Conservation (phyloP, 2,113 vertebrate genomes). For the Ageneiosus marmoratus region DNA sequence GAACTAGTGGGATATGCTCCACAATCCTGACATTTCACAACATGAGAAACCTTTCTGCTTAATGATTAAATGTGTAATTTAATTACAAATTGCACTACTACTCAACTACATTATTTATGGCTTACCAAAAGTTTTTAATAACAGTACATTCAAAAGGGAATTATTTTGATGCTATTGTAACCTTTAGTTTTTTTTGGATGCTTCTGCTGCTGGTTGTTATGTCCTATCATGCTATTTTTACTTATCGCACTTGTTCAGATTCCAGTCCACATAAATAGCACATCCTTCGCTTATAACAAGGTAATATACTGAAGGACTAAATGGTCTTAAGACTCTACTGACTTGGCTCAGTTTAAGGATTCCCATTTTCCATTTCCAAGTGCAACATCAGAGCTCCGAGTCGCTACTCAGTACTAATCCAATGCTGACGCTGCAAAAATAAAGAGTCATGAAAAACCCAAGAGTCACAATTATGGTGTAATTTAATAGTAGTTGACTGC, state of each 20-base stretch:
- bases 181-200: constrained; percentile 43
- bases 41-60: not conserved
- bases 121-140: no score
- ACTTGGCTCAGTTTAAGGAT: no score
- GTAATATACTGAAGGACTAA: constrained; percentile 46
- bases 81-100: not conserved
- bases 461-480: no score
- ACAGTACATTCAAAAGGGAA: no score
- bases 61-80: not conserved
- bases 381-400: not conserved
- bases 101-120: not conserved
- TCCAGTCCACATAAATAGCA: constrained; percentile 61
- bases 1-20: not conserved
- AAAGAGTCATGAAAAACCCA: not conserved
- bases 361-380: no score
- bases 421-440: not conserved
- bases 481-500: not conserved
- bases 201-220: constrained; percentile 67
- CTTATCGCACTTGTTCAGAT: constrained; percentile 61
- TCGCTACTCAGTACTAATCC: not conserved
- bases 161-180: not conserved
- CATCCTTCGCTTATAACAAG: constrained; percentile 68
- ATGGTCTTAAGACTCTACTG: not conserved
- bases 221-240: constrained; percentile 68
- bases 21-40: not conserved